Percentiles rank a stretch among this genome's conserved stretches.
phyloP scores from a whole-genome alignment of 2,888 invertebrate genomes.

The Ophion slaviceki region DNA sequence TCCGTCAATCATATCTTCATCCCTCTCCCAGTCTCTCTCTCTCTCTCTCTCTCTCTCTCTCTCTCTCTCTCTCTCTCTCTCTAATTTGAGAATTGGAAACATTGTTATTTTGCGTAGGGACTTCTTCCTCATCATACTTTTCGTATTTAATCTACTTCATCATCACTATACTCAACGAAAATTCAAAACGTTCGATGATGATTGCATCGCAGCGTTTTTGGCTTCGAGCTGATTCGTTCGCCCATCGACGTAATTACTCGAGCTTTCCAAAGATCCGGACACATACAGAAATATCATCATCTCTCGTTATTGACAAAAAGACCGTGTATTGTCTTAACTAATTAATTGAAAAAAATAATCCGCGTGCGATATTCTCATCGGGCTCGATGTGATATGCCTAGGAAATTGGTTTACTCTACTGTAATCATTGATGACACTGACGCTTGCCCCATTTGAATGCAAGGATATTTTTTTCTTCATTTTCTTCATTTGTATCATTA shows the following conservation, averaged over 20 bases:
- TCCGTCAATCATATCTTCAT: conserved; percentile 3
- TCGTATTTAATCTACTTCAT: conserved; percentile 13
- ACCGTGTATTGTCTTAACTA: no score
- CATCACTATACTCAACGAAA: conserved; percentile 16
- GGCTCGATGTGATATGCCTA: no score
- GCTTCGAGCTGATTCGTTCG: no score
- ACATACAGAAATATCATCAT: no score
- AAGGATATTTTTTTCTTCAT: no score
- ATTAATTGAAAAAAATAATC: background rate
- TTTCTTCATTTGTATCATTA: no score
- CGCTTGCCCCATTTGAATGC: no score
- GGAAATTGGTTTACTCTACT: no score
- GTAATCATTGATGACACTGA: no score
- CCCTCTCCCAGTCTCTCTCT: no score
- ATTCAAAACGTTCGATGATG: conserved; percentile 32
- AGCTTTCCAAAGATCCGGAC: background rate
- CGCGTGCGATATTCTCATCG: background rate
- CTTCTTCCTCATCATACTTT: conserved; percentile 30
- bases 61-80: background rate
- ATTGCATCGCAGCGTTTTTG: background rate
- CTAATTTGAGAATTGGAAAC: conserved; percentile 28
- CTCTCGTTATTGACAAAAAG: no score
- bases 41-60: conserved; percentile 25
- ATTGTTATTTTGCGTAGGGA: conserved; percentile 48
- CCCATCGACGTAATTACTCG: background rate